Percentiles rank a stretch among this genome's conserved stretches.
phyloP scores from a whole-genome alignment of 2,113 vertebrate genomes.

The Pelodiscus sinensis region DNA sequence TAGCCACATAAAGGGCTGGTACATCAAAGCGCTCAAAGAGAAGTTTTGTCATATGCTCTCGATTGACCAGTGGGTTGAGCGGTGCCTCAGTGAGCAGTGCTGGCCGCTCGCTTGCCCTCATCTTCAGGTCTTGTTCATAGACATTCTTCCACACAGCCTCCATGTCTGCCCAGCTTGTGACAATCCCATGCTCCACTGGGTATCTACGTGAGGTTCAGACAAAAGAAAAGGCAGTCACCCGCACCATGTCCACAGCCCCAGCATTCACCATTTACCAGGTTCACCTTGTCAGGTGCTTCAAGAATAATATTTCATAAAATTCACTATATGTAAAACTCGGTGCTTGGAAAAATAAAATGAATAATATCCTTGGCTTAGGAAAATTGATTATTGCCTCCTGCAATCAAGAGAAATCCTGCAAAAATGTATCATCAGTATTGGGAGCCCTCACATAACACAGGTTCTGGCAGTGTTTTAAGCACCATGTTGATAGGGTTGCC shows the following conservation, averaged over 20 bases:
- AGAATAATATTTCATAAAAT: not conserved
- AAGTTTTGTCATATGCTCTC: slow-evolving; percentile 41
- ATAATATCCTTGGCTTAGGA: not conserved
- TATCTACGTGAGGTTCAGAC: slow-evolving; percentile 18
- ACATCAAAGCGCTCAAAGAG: slow-evolving; percentile 59
- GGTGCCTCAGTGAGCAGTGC: slow-evolving; percentile 58
- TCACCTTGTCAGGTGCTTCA: not conserved
- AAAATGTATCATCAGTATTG: not conserved
- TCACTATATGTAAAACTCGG: not conserved
- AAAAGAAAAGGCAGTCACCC: not conserved
- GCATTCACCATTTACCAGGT: not conserved
- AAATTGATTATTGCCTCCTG: not conserved
- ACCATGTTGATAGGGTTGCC: not conserved
- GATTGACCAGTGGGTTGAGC: slow-evolving; percentile 46
- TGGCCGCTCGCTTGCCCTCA: slow-evolving; percentile 38
- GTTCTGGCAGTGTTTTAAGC: not conserved
- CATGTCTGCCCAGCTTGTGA: slow-evolving; percentile 57
- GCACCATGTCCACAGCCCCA: not conserved
- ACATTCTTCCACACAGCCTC: slow-evolving; percentile 59
- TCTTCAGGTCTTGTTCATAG: slow-evolving; percentile 46
- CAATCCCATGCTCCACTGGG: slow-evolving; percentile 44
- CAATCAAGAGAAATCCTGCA: not conserved
- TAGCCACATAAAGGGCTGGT: slow-evolving; percentile 64
- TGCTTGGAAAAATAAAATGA: not conserved
- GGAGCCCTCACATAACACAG: not conserved